These are phyloP conservation scores for Neolamprologus variostigma DNA, from an alignment of 2,113 vertebrate genomes.

Conservation along the genomic window DNA sequence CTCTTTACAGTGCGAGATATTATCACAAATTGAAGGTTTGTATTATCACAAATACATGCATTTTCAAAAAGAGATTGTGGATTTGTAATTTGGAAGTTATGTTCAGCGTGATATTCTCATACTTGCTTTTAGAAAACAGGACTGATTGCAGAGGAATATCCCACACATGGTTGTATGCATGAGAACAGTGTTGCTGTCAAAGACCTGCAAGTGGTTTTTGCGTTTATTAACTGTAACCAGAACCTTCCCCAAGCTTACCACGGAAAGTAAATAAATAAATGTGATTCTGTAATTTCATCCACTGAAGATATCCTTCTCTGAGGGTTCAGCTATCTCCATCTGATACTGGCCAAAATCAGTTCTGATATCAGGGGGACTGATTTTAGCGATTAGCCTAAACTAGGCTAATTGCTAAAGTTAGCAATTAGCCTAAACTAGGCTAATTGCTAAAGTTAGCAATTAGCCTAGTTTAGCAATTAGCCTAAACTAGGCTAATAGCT, in stretches of 20 bases:
- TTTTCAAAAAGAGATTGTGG: constrained; percentile 33
- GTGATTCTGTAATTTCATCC: background rate
- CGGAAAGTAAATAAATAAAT: background rate
- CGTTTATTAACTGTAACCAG: background rate
- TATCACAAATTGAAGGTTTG: background rate
- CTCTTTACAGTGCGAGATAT: constrained; percentile 11
- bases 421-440: too few species aligned
- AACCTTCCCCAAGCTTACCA: background rate
- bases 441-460: too few species aligned
- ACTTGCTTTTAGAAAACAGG: background rate
- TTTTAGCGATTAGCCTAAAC: background rate
- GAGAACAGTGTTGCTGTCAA: background rate
- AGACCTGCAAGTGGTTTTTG: background rate
- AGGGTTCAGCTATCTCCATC: background rate
- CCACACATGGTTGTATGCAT: fast-evolving
- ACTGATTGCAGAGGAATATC: background rate
- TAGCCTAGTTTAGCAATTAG: too few species aligned
- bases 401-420: background rate
- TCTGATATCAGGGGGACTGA: background rate
- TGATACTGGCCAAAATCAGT: background rate
- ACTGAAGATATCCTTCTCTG: background rate
- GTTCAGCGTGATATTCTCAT: background rate
- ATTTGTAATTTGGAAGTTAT: background rate
- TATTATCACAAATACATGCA: background rate
- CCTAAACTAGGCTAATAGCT: too few species aligned